A percentile compares a stretch with the other conserved stretches of the same genome.
Evolutionary conservation across 2,113 vertebrate genomes (phyloP).

Genomic region (Gasterosteus aculeatus): DNA sequence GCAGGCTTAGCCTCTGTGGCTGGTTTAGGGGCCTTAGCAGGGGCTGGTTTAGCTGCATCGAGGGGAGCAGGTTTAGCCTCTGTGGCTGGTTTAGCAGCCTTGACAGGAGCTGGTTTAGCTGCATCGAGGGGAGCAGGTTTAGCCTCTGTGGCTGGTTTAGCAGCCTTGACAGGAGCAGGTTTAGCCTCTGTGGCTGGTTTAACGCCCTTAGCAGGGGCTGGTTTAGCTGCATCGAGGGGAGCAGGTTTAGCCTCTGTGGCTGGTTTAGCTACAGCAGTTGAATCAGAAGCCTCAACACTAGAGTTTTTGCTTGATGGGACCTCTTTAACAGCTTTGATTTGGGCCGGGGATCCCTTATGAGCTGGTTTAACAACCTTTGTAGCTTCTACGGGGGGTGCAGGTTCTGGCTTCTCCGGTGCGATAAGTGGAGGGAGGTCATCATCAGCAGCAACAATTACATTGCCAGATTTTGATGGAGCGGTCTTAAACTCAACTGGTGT

Average conservation of each 20-base stretch:
- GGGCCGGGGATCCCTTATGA: too few species aligned
- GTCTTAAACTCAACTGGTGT: slow-evolving; percentile 58
- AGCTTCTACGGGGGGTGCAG: slow-evolving; percentile 73
- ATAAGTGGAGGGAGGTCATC: slow-evolving; percentile 95
- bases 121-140: background rate
- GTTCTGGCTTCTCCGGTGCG: slow-evolving; percentile 84
- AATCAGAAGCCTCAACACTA: background rate
- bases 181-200: too few species aligned
- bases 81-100: background rate
- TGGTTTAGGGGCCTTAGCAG: background rate
- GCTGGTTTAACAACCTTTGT: background rate
- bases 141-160: background rate
- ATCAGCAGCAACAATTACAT: slow-evolving; percentile 62
- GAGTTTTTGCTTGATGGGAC: background rate
- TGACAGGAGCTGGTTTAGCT: background rate
- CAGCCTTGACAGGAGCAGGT: background rate
- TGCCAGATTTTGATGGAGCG: slow-evolving; percentile 55
- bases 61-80: background rate
- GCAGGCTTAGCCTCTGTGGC: too few species aligned
- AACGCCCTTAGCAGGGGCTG: background rate
- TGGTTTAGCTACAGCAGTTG: too few species aligned
- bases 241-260: too few species aligned
- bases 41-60: background rate
- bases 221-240: background rate
- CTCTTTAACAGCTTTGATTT: too few species aligned